These are phyloP conservation scores for Trichopria drosophilae DNA, from an alignment of 2,888 invertebrate genomes.

Conservation along the genomic window DNA sequence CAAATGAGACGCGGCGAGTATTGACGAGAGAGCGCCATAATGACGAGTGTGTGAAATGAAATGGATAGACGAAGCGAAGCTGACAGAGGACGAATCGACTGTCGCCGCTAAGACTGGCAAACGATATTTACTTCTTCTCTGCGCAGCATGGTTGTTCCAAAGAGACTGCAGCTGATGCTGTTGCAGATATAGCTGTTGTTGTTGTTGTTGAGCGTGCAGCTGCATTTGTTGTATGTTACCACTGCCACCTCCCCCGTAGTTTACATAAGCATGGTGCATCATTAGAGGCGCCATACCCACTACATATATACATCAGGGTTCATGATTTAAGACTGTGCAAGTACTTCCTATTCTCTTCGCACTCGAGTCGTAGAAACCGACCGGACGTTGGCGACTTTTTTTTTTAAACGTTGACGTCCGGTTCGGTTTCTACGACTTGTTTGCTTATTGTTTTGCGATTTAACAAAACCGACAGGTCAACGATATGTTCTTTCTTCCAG, in stretches of 20 bases:
- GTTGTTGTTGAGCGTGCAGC: conserved; percentile 61
- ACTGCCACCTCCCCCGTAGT: conserved; percentile 64
- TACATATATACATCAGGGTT: conserved; percentile 50
- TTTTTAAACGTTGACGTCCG: too few species aligned
- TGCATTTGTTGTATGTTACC: conserved; percentile 62
- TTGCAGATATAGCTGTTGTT: conserved; percentile 54
- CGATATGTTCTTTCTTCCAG: too few species aligned
- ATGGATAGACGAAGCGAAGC: too few species aligned
- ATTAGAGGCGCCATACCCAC: conserved; percentile 61
- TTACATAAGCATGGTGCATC: conserved; percentile 64
- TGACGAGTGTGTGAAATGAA: too few species aligned
- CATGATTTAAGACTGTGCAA: conserved; percentile 49
- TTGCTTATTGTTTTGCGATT: too few species aligned
- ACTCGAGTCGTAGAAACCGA: conserved; percentile 48
- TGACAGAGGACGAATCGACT: too few species aligned
- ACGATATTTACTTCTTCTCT: conserved; percentile 61
- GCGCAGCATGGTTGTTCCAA: conserved; percentile 59
- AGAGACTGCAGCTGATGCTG: conserved; percentile 59
- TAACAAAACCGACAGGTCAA: too few species aligned
- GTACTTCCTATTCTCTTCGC: conserved; percentile 39
- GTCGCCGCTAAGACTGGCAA: too few species aligned
- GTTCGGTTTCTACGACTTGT: too few species aligned
- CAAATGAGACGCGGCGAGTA: too few species aligned
- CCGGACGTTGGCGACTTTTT: too few species aligned
- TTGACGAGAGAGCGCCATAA: too few species aligned